Percentiles rank a stretch among this genome's conserved stretches.
phyloP scores from a whole-genome alignment of 2,888 invertebrate species.

The Sericinus montela region DNA sequence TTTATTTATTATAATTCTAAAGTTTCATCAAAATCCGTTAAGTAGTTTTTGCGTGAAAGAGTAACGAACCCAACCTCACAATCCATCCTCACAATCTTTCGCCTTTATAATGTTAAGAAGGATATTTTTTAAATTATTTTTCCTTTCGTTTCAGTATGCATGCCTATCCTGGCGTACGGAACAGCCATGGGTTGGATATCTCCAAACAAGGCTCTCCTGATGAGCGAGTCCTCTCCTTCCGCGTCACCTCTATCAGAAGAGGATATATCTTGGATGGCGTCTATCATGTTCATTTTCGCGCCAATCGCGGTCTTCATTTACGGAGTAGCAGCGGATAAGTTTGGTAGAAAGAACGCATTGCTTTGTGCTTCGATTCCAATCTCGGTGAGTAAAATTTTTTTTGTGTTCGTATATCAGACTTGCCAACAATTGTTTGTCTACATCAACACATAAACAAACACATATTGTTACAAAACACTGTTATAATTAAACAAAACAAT shows the following conservation, averaged over 20 bases:
- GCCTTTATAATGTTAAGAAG: too few species aligned
- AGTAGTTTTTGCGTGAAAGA: too few species aligned
- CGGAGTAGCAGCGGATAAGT: constrained; percentile 69
- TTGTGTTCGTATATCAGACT: too few species aligned
- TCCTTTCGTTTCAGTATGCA: constrained; percentile 62
- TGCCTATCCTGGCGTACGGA: constrained; percentile 75
- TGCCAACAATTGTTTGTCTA: too few species aligned
- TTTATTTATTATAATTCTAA: too few species aligned
- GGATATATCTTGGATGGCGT: constrained; percentile 78
- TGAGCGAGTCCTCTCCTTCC: constrained; percentile 60
- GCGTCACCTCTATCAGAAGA: constrained; percentile 53
- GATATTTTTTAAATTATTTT: not conserved
- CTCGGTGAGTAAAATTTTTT: constrained; percentile 45
- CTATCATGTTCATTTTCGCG: constrained; percentile 78
- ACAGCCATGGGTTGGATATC: constrained; percentile 80
- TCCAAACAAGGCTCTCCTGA: constrained; percentile 69
- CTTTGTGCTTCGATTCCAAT: constrained; percentile 57
- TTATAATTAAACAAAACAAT: too few species aligned
- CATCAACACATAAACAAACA: too few species aligned
- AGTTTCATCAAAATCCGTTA: too few species aligned
- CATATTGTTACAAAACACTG: too few species aligned
- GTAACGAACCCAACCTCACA: too few species aligned
- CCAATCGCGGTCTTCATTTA: constrained; percentile 75
- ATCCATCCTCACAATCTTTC: too few species aligned
- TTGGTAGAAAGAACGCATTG: constrained; percentile 72